Percentiles rank a stretch among this genome's conserved stretches.
Conservation (phyloP, 2,888 invertebrate species). For the Tinea semifulvella region DNA sequence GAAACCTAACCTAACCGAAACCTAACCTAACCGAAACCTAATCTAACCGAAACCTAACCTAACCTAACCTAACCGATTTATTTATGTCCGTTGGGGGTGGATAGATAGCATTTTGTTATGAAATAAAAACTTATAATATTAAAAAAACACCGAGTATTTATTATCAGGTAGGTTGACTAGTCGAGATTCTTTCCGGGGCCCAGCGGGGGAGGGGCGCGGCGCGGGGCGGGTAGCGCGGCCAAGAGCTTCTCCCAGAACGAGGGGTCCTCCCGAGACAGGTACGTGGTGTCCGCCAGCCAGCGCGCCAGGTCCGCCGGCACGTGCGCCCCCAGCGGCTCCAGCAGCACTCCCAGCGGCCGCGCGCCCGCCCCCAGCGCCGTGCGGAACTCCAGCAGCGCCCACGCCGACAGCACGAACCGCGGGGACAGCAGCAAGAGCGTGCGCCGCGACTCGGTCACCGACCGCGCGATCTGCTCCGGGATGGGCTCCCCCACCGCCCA, state of each 20-base stretch:
- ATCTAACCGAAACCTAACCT: no score
- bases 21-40: no score
- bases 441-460: constrained; percentile 74
- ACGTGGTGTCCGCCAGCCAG: constrained; percentile 79
- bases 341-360: constrained; percentile 77
- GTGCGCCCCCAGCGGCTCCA: constrained; percentile 70
- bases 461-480: constrained; percentile 73
- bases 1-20: no score
- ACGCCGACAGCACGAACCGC: constrained; percentile 49
- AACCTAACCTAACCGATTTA: no score
- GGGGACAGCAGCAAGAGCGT: constrained; percentile 33
- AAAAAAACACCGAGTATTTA: no score
- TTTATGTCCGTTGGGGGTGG: no score
- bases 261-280: constrained; percentile 82
- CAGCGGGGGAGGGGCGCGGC: constrained; percentile 13
- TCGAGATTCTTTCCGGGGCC: background rate
- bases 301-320: constrained; percentile 61
- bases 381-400: constrained; percentile 71
- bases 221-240: constrained; percentile 74
- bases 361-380: constrained; percentile 71
- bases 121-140: no score
- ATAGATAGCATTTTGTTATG: no score
- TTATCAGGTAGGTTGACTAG: background rate
- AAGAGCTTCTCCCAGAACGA: constrained; percentile 84
- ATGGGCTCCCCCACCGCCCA: constrained; percentile 81